phyloP scores from a whole-genome alignment of 2,888 invertebrate genomes.

The Idaea biselata region DNA sequence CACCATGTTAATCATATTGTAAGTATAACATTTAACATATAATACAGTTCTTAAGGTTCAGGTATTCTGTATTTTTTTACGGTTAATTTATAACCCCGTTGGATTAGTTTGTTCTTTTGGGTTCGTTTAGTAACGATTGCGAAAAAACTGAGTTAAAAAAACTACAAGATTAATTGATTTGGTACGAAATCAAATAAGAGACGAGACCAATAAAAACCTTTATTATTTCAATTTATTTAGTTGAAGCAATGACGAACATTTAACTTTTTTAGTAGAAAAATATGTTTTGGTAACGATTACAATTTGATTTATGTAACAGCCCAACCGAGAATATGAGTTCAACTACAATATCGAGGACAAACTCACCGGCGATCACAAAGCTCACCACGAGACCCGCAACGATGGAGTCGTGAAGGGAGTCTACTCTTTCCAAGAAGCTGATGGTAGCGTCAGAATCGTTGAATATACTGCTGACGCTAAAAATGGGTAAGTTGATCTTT shows the following conservation, averaged over 20 bases:
- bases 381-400: constrained; percentile 68
- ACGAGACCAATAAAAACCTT: no score
- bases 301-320: constrained; percentile 24
- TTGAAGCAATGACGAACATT: no score
- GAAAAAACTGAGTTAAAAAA: no score
- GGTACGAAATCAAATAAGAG: no score
- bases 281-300: background rate
- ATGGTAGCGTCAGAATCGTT: constrained; percentile 72
- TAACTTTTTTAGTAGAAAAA: no score
- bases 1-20: constrained; percentile 34
- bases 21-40: constrained; percentile 10
- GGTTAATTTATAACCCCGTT: no score
- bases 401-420: constrained; percentile 63
- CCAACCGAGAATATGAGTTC: constrained; percentile 43
- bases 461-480: constrained; percentile 73
- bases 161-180: no score
- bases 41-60: no score
- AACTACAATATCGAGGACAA: constrained; percentile 54
- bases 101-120: no score
- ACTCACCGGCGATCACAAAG: constrained; percentile 75
- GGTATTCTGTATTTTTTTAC: no score
- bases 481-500: constrained; percentile 49
- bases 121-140: no score
- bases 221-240: no score
- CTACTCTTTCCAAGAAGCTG: constrained; percentile 66